Base-by-base conservation (phyloP, 2,888 invertebrate genomes). In the Himalopsyche anomala region DNA sequence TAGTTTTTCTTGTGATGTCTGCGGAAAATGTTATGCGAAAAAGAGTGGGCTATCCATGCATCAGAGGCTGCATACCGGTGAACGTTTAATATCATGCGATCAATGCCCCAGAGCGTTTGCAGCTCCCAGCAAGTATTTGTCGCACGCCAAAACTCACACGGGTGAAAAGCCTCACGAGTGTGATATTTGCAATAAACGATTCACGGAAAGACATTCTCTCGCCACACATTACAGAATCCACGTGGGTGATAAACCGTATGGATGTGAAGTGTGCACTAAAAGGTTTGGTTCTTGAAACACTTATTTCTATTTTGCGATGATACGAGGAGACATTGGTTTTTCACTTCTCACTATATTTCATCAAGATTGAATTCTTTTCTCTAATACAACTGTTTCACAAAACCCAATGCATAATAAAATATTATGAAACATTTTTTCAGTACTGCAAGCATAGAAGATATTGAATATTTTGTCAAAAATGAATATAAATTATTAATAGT, bases 111-210 rank as follows among this genome's bases (percentile, higher is more conserved):
- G 84, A 84, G 55, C 87, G 17, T 89, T 89, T 82, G 86, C 84
- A 9, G 87, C 87, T 12, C 87, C 85, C 15, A 88, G 88, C 82
- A 89, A 89, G 81, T 88, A 87, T 80, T 79, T 87, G 45, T 85
- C 87, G 6, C 89, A 89, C 69, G 55, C 87, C 38, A 88, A 86
- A 80, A 87, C 85, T n/a, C 89, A 89, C 81, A 88, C 88, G 2
- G 89, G 89, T 0, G 86, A 84, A 80, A 84, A 85, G 42, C 88
- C 88, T 0, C 82, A 82, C 42, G 69, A 56, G 28, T 89, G 89
- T 69, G 86, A 88, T n/a, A 87, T 89, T 9, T 89, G 89, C 69
- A 86, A 86, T 4, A 81, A 84, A 11, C 54, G 84, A 4, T 89
- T 89, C 83, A 87, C 87, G 0, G 88, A 89, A 74, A 51, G 85